Percentiles rank a stretch among this genome's conserved stretches.
These are phyloP conservation scores for Oncopodura yosiiana DNA, from an alignment of 1,140 invertebrate species.

Conservation along the genomic window DNA sequence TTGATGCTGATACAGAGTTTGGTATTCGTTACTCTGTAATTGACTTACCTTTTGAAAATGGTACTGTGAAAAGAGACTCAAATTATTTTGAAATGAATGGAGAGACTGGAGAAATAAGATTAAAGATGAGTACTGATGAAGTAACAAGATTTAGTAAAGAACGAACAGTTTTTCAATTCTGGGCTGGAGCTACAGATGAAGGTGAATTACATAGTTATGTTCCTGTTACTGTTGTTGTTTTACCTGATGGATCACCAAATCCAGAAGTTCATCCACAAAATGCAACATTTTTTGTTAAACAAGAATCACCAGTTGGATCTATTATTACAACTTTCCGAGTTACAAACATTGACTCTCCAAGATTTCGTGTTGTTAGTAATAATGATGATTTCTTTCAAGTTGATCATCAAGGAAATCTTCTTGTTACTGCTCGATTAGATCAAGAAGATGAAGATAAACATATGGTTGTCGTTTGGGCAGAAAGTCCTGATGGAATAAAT, in stretches of 20 bases:
- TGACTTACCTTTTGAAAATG: conserved; percentile 23
- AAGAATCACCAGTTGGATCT: conserved; percentile 32
- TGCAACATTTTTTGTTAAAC: conserved; percentile 34
- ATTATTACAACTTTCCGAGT: conserved; percentile 34
- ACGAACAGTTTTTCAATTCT: conserved; percentile 34
- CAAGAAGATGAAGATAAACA: conserved; percentile 35
- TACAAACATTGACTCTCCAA: conserved; percentile 27
- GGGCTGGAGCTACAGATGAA: conserved; percentile 32
- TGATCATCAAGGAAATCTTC: conserved; percentile 29
- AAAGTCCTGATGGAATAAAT: conserved; percentile 40
- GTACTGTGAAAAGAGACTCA: conserved; percentile 24
- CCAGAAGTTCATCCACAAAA: conserved; percentile 36
- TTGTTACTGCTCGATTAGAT: conserved; percentile 29
- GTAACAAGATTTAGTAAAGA: conserved; percentile 19
- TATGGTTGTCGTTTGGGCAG: conserved; percentile 34
- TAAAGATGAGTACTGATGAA: conserved; percentile 28
- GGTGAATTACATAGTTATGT: conserved; percentile 31
- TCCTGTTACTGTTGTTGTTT: conserved; percentile 32
- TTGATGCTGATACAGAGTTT: conserved; percentile 33
- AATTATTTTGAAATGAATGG: conserved; percentile 32
- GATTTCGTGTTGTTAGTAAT: conserved; percentile 32
- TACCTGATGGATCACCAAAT: conserved; percentile 23
- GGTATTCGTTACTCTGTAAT: conserved; percentile 33
- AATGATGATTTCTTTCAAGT: conserved; percentile 34
- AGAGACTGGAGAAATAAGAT: conserved; percentile 32